Evolutionary conservation across 2,888 invertebrate genomes (phyloP), one percentile per base, ranked within the genome.

Genomic region (Caenorhabditis panamensis): DNA sequence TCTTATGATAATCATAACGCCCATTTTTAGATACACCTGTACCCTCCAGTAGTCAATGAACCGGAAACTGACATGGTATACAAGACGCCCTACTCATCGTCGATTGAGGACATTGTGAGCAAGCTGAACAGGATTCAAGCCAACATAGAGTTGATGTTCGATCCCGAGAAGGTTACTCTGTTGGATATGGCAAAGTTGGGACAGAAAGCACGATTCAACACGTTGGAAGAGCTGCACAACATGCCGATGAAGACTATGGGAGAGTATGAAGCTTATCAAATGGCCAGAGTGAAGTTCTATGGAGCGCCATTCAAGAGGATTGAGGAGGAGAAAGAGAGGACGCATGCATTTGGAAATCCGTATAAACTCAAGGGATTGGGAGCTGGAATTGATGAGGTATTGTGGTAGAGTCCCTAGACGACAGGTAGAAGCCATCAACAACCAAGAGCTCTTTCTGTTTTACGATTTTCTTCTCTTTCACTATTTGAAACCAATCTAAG

Each of bases 261-360:
- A 88, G 98, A 99, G 93, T 99, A 98, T 92, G 97, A 99, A 92
- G 97, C 98, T 92, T 97, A 99, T 98, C 80, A 97, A 97, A 92
- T 94, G 59, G 76, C 76, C 0, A 37, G 72, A 8, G 9, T 51
- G 4, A 62, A 56, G 22, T 51, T 28, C 51, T 76, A 76, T 18
- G 80, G 80, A 13, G 31, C 20, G 41, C 71, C 80, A 31, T 53
- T 76, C 63, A 71, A 63, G 8, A 66, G 66, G 56, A 76, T 81
- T 11, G 71, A 76, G 16, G 80, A 81, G 26, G 80, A 76, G 26
- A 71, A 67, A 49, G 76, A 81, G 54, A 93, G 98, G 16, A 96
- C 97, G 89, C 98, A 99, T 91, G 98, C 97, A 95, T 99, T 99
- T 91, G 99, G 99, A 71, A 99, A 99, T 93, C 99, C 99, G 0